phyloP scores from a whole-genome alignment of 1,140 invertebrate genomes.

The Goniozus legneri region DNA sequence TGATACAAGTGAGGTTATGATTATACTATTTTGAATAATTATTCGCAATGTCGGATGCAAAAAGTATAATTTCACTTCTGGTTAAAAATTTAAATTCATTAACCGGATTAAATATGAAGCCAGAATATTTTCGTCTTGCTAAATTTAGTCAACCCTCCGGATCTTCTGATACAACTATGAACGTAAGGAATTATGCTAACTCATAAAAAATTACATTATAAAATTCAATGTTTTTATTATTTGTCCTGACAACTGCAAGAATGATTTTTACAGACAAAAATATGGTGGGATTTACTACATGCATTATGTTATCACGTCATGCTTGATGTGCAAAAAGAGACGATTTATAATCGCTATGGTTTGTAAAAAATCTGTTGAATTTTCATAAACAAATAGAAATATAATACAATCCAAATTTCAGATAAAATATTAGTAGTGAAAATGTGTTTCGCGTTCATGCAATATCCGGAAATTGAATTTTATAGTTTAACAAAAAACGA shows the following conservation, averaged over 20 bases:
- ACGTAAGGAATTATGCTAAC: too few species aligned
- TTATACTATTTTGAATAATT: neutral
- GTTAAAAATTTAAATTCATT: conserved; percentile 31
- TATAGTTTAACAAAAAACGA: conserved; percentile 19
- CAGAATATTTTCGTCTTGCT: conserved; percentile 33
- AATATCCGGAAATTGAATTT: conserved; percentile 35
- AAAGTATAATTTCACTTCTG: conserved; percentile 24
- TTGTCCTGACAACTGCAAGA: too few species aligned
- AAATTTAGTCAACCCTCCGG: too few species aligned
- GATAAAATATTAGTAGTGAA: conserved; percentile 28
- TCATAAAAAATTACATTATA: too few species aligned
- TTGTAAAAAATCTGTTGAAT: neutral
- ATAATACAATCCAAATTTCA: conserved; percentile 17
- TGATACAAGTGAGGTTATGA: too few species aligned
- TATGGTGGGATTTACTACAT: too few species aligned
- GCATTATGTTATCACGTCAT: conserved; percentile 5
- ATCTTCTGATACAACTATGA: too few species aligned
- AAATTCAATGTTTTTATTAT: neutral
- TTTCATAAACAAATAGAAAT: neutral
- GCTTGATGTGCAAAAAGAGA: neutral
- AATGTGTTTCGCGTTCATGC: conserved; percentile 35
- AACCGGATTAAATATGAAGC: conserved; percentile 21
- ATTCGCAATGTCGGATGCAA: conserved; percentile 28
- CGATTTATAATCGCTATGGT: neutral
- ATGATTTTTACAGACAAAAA: too few species aligned